Conservation (phyloP, 1,140 invertebrate species). For the Procambarus virginalis region DNA sequence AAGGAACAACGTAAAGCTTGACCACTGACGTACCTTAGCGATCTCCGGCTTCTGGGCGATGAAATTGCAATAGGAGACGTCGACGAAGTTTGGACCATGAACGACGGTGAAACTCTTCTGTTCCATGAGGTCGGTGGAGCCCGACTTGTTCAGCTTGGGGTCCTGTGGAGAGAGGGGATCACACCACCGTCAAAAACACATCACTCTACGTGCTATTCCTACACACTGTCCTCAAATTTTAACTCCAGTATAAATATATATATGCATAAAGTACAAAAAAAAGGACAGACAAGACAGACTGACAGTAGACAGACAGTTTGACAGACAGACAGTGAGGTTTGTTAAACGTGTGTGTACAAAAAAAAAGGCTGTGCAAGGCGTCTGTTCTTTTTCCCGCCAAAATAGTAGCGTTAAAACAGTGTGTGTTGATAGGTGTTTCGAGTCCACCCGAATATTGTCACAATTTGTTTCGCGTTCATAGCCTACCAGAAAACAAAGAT, state of each 20-base stretch:
- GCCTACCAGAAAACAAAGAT: too few species aligned
- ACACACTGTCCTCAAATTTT: too few species aligned
- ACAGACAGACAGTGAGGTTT: neutral
- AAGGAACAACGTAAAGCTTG: too few species aligned
- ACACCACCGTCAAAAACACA: neutral
- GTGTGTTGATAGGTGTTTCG: too few species aligned
- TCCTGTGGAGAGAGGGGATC: slow-evolving; percentile 24
- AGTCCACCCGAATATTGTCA: too few species aligned
- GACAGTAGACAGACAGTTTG: neutral
- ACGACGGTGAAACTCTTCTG: slow-evolving; percentile 44
- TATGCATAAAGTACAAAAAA: neutral
- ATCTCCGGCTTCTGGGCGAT: slow-evolving; percentile 46
- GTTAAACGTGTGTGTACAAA: too few species aligned
- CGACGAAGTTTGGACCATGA: slow-evolving; percentile 39
- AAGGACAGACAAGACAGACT: neutral
- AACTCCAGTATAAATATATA: neutral
- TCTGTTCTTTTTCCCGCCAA: too few species aligned
- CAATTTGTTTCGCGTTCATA: too few species aligned
- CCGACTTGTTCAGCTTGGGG: slow-evolving; percentile 28
- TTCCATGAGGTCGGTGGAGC: slow-evolving; percentile 27
- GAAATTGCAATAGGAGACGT: slow-evolving; percentile 48
- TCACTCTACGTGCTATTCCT: too few species aligned
- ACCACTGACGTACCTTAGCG: slow-evolving; percentile 24
- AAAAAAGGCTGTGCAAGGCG: too few species aligned
- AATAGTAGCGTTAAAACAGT: too few species aligned